Evolutionary conservation across 2,888 invertebrate genomes (phyloP), one percentile per base, ranked within the genome.

Genomic region (Epistrophe grossulariae): DNA sequence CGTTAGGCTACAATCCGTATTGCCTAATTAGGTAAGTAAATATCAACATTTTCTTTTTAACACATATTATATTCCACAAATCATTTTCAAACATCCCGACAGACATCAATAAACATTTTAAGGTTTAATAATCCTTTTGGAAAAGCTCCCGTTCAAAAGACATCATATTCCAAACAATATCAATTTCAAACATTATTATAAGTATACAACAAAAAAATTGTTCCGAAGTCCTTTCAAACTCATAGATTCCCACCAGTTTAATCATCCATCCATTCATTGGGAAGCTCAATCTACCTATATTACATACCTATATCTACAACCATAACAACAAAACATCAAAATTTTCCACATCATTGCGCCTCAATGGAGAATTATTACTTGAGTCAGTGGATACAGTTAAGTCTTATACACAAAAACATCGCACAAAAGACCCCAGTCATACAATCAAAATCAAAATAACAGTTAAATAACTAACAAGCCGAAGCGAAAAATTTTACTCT

Each of bases 291-390:
- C 55, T 55, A 55, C 7, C 13, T 15, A 15, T 6, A 31, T n/a
- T n/a, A n/a, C n/a, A n/a, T n/a, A 24, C 2, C 24, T 24, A 2
- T 24, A 31, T 24, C 15, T 19, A 10, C 31, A 60, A 13, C 50
- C 59, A 70, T 40, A 70, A 76, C 66, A 83, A 79, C 45, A 73
- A 77, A 87, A 79, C 87, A 87, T 73, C 57, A 77, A 70, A 77
- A 88, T 88, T 79, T 88, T 84, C 80, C 84, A 62, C 77, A 79
- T 84, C 88, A 84, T 88, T 84, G 80, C 88, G 70, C 79, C 73
- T 60, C 76, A 88, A 88, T 88, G 84, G 80, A 84, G 84, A 88
- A 88, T 84, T 80, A 80, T 88, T 84, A 84, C 73, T 84, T 79
- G 80, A 84, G 73, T 84, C 84, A 84, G 68, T 88, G 79, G 70